phyloP scores from a whole-genome alignment of 2,113 vertebrate species.

The Morphnarchus princeps region DNA sequence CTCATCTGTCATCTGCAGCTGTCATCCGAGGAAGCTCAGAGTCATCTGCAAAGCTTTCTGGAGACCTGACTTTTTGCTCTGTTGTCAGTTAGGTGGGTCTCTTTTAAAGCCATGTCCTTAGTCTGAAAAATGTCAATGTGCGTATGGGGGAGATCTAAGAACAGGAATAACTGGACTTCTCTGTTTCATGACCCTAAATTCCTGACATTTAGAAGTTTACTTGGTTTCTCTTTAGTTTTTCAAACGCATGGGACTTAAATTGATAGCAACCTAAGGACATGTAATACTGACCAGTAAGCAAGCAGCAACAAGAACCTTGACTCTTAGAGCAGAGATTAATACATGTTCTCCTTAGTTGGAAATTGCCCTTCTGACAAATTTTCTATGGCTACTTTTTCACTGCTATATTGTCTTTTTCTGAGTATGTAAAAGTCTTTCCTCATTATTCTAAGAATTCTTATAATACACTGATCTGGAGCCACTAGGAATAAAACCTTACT shows the following conservation, averaged over 20 bases:
- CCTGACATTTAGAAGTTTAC: neutral
- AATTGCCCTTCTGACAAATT: neutral
- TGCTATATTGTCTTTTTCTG: neutral
- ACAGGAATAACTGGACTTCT: neutral
- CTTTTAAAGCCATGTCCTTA: accelerated
- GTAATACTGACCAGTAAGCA: neutral
- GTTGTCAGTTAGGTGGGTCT: accelerated
- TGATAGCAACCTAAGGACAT: neutral
- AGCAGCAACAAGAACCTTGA: neutral
- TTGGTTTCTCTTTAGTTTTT: neutral
- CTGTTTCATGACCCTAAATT: neutral
- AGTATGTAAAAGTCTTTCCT: neutral
- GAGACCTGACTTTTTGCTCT: neutral
- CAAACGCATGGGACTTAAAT: neutral
- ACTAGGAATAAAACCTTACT: neutral
- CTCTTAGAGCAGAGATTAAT: slow-evolving; percentile 5
- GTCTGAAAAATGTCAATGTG: neutral
- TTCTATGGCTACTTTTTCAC: neutral
- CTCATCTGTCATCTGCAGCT: too few species aligned
- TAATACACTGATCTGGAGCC: neutral
- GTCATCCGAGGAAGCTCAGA: too few species aligned
- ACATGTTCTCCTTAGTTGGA: neutral
- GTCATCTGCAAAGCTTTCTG: neutral
- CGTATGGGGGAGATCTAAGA: accelerated
- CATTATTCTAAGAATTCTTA: neutral